Evolutionary conservation across 2,888 invertebrate genomes (phyloP), one percentile per base, ranked within the genome.

Genomic region (Clitarchus hookeri): DNA sequence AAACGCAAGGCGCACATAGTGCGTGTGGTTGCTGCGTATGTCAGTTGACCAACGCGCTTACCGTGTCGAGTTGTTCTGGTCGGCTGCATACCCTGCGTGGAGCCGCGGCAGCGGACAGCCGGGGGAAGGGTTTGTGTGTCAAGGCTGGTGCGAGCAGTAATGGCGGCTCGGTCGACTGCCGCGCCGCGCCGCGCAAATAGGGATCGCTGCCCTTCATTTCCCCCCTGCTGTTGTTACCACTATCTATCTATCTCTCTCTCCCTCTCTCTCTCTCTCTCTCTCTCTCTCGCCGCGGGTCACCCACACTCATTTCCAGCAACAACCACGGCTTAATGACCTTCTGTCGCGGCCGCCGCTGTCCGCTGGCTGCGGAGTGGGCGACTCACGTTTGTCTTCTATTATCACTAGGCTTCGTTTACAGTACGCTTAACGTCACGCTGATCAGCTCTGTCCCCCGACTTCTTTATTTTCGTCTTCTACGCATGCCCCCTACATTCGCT

Each of bases 281-380:
- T 16, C 48, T n/a, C 65, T n/a, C 65, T n/a, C 23, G 0, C 19
- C 2, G n/a, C 65, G 1, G 8, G 23, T 23, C 65, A 65, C 65
- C 65, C 65, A 65, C 65, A n/a, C n/a, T 65, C 65, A 65, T 65
- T 65, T 65, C 19, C 65, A 65, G 65, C 65, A 23, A 65, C 65
- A 65, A n/a, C 65, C 23, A 65, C 65, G 11, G 65, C 16, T 65
- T 65, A 65, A n/a, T n/a, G n/a, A n/a, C n/a, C n/a, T n/a, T n/a
- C n/a, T n/a, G n/a, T n/a, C n/a, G n/a, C n/a, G n/a, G n/a, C n/a
- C n/a, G n/a, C 65, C n/a, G 16, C 65, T 8, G 65, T 23, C 65
- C 65, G 65, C n/a, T 19, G 23, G n/a, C 65, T 16, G 1, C 3
- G 65, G n/a, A 8, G 19, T 23, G 19, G n/a, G 65, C 65, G 19